These are phyloP conservation scores for Hoplias malabaricus DNA, from an alignment of 2,113 vertebrate genomes.

Conservation along the genomic window DNA sequence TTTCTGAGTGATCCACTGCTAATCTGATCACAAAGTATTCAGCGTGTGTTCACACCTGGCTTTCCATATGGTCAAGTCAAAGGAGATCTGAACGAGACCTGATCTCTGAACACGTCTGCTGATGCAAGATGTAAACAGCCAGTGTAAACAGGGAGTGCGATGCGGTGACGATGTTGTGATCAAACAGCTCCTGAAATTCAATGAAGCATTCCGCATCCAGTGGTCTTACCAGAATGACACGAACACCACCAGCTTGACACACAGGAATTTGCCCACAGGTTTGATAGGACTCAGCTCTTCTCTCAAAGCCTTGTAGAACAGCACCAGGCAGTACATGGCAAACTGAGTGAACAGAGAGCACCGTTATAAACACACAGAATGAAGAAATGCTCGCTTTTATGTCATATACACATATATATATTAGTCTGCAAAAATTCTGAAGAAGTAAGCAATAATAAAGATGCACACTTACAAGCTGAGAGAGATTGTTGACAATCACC, in stretches of 20 bases:
- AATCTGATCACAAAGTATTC: too few species aligned
- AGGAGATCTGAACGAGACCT: too few species aligned
- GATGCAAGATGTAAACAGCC: too few species aligned
- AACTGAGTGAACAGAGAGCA: constrained; percentile 74
- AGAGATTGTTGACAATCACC: constrained; percentile 96
- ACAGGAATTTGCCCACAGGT: constrained; percentile 96
- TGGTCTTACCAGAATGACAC: constrained; percentile 93
- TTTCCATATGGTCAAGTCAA: too few species aligned
- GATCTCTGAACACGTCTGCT: too few species aligned
- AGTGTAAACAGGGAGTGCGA: too few species aligned
- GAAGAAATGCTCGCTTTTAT: too few species aligned
- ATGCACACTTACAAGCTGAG: constrained; percentile 86
- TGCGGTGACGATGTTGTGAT: not conserved
- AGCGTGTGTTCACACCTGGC: too few species aligned
- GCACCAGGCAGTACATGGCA: constrained; percentile 97
- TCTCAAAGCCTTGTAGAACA: constrained; percentile 92
- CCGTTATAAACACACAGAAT: not conserved
- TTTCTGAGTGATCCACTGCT: too few species aligned
- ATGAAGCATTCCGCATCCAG: not conserved
- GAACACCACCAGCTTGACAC: constrained; percentile 97
- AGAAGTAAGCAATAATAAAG: not conserved
- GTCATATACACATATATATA: not conserved
- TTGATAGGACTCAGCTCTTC: constrained; percentile 92
- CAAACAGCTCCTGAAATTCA: not conserved
- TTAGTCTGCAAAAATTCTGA: not conserved